A percentile compares a stretch with the other conserved stretches of the same genome.
phyloP scores from a whole-genome alignment of 2,888 invertebrate species.

The Heliconius ethilla region DNA sequence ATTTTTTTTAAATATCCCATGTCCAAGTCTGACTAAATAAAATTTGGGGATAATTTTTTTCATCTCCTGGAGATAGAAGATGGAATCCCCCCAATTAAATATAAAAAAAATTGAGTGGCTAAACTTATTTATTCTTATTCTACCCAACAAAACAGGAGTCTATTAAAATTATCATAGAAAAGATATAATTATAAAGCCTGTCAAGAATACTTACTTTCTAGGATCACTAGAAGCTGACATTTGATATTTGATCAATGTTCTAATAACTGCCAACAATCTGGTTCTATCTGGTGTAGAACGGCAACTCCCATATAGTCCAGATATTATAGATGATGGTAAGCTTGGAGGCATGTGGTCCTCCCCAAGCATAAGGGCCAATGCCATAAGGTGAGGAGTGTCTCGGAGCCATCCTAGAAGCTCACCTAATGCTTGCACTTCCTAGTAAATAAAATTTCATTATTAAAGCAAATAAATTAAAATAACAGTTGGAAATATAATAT shows the following conservation, averaged over 20 bases:
- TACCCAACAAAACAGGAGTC: not conserved
- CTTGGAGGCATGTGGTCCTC: constrained; percentile 71
- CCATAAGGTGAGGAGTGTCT: constrained; percentile 73
- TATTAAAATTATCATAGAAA: not conserved
- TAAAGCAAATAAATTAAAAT: not conserved
- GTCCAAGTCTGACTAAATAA: too few relatives aligned
- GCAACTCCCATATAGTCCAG: constrained; percentile 75
- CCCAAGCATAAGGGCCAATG: constrained; percentile 72
- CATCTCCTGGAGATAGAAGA: too few relatives aligned
- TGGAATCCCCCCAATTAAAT: too few relatives aligned
- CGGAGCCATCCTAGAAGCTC: constrained; percentile 77
- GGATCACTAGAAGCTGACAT: constrained; percentile 70
- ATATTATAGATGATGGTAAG: constrained; percentile 65
- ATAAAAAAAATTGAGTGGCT: not conserved
- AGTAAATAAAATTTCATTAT: constrained; percentile 16
- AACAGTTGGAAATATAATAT: not conserved
- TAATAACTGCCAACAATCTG: constrained; percentile 65
- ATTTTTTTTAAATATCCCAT: too few relatives aligned
- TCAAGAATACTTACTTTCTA: constrained; percentile 64
- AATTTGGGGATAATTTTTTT: too few relatives aligned
- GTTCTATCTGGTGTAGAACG: constrained; percentile 64
- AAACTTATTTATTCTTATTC: not conserved
- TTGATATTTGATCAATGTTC: constrained; percentile 73
- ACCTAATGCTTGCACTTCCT: constrained; percentile 74
- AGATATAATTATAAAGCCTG: not conserved